Evolutionary conservation across 2,797 vertebrate genomes (phyloP).

Genomic region (Danio kyathit): DNA sequence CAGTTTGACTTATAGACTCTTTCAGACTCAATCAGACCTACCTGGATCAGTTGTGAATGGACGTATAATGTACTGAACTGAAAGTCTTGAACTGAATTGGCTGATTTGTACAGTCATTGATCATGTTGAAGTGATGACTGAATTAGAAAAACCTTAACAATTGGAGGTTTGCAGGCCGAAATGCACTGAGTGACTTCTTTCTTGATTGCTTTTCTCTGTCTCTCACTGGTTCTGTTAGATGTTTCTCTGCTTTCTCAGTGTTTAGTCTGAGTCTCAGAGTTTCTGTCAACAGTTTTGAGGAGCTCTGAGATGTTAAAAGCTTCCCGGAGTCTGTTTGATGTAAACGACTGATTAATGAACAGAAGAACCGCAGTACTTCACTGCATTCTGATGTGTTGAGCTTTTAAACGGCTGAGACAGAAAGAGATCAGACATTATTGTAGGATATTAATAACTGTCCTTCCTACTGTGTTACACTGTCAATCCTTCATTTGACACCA

Average conservation of each 20-base stretch:
- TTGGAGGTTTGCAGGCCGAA: no score
- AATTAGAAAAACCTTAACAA: no score
- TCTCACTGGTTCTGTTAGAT: not conserved
- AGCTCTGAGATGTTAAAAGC: not conserved
- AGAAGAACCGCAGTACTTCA: not conserved
- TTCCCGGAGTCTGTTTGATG: not conserved
- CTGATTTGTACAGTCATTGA: no score
- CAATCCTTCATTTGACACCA: no score
- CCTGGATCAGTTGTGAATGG: no score
- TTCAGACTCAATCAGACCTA: not conserved
- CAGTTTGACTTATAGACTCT: not conserved
- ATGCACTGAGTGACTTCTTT: not conserved
- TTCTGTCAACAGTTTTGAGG: not conserved
- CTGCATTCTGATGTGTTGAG: not conserved
- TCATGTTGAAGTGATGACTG: no score
- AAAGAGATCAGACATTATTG: not conserved
- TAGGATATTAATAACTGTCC: no score
- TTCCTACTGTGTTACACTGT: no score
- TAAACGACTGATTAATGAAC: conserved; percentile 3
- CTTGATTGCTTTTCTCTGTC: not conserved
- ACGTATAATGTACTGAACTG: no score
- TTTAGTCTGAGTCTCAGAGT: conserved; percentile 9
- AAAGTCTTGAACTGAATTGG: no score
- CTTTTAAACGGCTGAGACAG: not conserved
- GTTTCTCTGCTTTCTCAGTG: not conserved